Percentiles rank a stretch among this genome's conserved stretches.
Evolutionary conservation across 2,113 vertebrate species (phyloP).

Genomic region (Alouatta palliata): DNA sequence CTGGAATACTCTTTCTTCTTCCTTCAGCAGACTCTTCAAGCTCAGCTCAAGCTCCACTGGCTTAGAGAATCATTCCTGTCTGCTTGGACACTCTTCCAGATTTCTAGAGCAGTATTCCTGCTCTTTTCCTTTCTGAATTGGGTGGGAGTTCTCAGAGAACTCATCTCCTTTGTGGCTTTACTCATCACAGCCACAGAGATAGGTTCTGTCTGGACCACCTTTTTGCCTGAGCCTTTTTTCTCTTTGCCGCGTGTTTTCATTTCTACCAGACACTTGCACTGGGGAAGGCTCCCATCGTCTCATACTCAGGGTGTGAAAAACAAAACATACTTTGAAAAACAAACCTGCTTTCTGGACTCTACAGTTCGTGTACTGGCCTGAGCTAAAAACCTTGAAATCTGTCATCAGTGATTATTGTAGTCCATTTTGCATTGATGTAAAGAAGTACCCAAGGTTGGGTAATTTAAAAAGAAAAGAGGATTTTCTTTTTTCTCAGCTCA

Average conservation of each 20-base stretch:
- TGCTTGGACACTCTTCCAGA: too few relatives aligned
- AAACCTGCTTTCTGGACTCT: neutral
- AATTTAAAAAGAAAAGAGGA: too few relatives aligned
- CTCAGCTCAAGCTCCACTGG: neutral
- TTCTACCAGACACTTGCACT: neutral
- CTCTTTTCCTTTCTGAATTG: accelerated
- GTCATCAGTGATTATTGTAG: neutral
- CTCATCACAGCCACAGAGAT: accelerated
- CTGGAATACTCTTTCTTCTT: neutral
- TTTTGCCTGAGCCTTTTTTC: neutral
- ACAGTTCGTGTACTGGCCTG: neutral
- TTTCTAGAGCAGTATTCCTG: neutral
- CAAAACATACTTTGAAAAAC: neutral
- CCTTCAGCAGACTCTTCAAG: neutral
- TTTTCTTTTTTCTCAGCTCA: too few relatives aligned
- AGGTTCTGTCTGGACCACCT: neutral
- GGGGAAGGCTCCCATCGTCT: neutral
- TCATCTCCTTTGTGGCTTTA: neutral
- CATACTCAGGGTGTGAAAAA: neutral
- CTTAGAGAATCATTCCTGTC: too few relatives aligned
- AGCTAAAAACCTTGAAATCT: neutral
- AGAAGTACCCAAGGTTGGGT: too few relatives aligned
- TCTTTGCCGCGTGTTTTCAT: neutral
- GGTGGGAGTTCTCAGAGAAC: neutral
- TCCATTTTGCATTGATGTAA: too few relatives aligned